These are phyloP conservation scores for Nesoenas mayeri DNA, from an alignment of 2,113 vertebrate species.

Conservation along the genomic window DNA sequence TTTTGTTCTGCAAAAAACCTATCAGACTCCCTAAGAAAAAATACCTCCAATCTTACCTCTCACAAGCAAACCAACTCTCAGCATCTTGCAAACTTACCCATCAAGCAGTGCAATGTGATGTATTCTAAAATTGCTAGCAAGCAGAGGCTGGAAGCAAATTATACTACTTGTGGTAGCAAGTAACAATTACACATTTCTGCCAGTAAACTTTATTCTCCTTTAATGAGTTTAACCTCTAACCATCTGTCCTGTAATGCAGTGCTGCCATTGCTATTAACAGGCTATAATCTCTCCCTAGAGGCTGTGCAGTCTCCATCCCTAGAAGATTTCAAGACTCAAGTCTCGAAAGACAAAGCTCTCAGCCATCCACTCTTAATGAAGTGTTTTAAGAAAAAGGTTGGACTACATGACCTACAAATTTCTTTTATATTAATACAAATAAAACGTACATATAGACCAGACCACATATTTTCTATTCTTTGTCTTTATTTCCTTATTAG, in stretches of 20 bases:
- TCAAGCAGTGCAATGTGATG: accelerated
- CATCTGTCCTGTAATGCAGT: background rate
- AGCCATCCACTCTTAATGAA: background rate
- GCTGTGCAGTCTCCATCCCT: background rate
- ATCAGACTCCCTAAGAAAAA: background rate
- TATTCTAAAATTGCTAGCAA: background rate
- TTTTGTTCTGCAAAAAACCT: background rate
- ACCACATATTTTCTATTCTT: background rate
- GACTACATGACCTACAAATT: background rate
- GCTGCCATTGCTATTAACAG: background rate
- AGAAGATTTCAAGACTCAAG: background rate
- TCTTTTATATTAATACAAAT: background rate
- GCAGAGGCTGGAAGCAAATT: background rate
- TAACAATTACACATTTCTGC: background rate
- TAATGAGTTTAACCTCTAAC: background rate
- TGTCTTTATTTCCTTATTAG: background rate
- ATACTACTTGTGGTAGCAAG: background rate
- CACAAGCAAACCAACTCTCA: background rate
- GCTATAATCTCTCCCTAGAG: background rate
- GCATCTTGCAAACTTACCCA: background rate
- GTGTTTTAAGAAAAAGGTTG: background rate
- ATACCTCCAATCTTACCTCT: background rate
- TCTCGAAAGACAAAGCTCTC: background rate
- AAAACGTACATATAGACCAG: background rate
- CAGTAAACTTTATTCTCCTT: background rate